Conservation (phyloP, 2,797 vertebrate species). For the Eurystomus glaucurus region DNA sequence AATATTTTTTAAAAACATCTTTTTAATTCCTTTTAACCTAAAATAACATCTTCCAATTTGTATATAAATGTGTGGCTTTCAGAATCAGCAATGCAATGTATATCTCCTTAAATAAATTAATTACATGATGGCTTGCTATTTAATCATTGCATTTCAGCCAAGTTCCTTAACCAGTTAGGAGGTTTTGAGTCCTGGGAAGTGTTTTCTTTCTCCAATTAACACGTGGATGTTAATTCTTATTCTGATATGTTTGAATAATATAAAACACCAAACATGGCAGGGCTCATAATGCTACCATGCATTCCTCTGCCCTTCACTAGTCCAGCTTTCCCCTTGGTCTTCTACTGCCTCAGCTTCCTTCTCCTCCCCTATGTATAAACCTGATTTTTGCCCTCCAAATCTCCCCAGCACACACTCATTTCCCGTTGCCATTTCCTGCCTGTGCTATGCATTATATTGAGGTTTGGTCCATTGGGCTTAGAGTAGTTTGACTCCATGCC, state of each 20-base stretch:
- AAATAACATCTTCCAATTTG: not conserved
- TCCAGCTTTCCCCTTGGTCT: not conserved
- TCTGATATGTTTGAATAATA: not conserved
- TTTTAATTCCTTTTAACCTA: not conserved
- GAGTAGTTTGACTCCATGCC: conserved; percentile 35
- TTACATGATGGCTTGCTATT: not conserved
- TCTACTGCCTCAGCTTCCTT: not conserved
- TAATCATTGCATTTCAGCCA: not conserved
- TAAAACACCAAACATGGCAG: not conserved
- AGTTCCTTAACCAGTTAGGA: not conserved
- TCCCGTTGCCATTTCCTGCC: conserved; percentile 41
- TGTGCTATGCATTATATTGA: not conserved
- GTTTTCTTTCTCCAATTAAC: not conserved
- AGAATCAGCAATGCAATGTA: not conserved
- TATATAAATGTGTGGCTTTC: not conserved
- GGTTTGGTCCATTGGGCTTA: not conserved
- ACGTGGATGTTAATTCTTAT: not conserved
- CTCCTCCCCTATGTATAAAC: not conserved
- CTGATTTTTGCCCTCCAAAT: not conserved
- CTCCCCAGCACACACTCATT: not conserved
- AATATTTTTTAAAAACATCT: not conserved
- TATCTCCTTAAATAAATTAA: not conserved
- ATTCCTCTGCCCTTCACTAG: not conserved
- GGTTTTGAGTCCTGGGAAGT: not conserved
- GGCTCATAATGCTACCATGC: not conserved